Evolutionary conservation across 1,140 invertebrate species (phyloP).

Genomic region (Drosophila navojoa): DNA sequence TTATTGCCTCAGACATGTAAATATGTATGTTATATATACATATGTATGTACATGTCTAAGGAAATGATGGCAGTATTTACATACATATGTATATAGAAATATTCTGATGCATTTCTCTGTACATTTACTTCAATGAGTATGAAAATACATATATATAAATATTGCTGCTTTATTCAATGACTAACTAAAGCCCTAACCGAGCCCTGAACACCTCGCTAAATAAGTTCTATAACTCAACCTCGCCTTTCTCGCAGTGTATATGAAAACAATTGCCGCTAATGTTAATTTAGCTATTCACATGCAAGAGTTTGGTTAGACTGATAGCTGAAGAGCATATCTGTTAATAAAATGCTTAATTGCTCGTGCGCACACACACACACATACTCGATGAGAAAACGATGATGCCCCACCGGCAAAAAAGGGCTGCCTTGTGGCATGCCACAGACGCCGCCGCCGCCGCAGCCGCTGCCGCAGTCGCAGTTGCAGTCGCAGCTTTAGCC

Average conservation of each 20-base stretch:
- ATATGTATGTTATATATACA: no score
- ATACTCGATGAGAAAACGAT: conserved; percentile 52
- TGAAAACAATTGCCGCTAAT: neutral
- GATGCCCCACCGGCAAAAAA: conserved; percentile 43
- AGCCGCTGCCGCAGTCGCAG: conserved; percentile 26
- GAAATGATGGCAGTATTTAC: no score
- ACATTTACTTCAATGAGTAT: no score
- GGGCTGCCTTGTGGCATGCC: conserved; percentile 45
- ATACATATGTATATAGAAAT: no score
- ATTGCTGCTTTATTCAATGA: no score
- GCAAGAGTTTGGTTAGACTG: neutral
- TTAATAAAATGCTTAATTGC: conserved; percentile 36
- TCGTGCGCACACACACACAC: conserved; percentile 42
- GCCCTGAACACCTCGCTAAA: no score
- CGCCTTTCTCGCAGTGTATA: neutral
- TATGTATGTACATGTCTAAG: no score
- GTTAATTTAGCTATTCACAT: conserved; percentile 3
- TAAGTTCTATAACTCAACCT: neutral
- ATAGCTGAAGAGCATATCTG: conserved; percentile 19
- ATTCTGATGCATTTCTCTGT: no score
- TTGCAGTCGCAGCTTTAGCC: conserved; percentile 32
- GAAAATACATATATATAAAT: no score
- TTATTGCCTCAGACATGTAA: no score
- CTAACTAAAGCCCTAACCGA: no score
- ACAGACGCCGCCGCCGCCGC: conserved; percentile 50